Base-by-base conservation (phyloP, 2,888 invertebrate species). In the Apantesis nais region DNA sequence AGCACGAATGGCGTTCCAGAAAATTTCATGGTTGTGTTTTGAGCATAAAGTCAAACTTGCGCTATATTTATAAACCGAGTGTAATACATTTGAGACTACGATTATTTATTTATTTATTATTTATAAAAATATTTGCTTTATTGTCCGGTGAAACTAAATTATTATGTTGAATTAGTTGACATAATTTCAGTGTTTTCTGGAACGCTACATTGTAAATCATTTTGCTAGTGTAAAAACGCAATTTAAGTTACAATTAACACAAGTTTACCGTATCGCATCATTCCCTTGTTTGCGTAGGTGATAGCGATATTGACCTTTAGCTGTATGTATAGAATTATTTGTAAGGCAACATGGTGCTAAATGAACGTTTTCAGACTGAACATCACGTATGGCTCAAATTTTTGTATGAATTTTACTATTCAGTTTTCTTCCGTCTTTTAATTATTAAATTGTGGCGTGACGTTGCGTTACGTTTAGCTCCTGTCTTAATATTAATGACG, bases 311-410 rank as follows among this genome's bases (percentile, higher is more conserved):
- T 86, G 86, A 85, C 88, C 90, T 79, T 76, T 90, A 91, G 88
- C 83, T 87, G 77, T 88, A 84, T 75, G 74, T 73, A 63, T 78
- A 82, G 76, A 70, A 69, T 72, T 87, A 88, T 88, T 81, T 79
- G 55, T 90, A 92, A 90, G 88, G 82, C 86, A 86, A 88, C 87
- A 87, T 90, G 93, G 93, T 94, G 93, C 93, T 94, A 93, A 88
- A 87, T 81, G 70, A 87, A 88, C 82, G 80, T 84, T 79, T 77
- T 85, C 88, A 90, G 93, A 92, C 93, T 93, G 93, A 92, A 83
- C 77, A 86, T 84, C 85, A 81, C 71, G 83, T 83, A 82, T 89
- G 89, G 90, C 91, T 92, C 90, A 90, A 92, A 89, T 86, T 88
- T 84, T 87, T 88, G 82, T 85, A 87, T 82, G 80, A 85, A 80